These are phyloP conservation scores for Eupithecia pulchellata DNA, from an alignment of 2,888 invertebrate species.

Conservation along the genomic window DNA sequence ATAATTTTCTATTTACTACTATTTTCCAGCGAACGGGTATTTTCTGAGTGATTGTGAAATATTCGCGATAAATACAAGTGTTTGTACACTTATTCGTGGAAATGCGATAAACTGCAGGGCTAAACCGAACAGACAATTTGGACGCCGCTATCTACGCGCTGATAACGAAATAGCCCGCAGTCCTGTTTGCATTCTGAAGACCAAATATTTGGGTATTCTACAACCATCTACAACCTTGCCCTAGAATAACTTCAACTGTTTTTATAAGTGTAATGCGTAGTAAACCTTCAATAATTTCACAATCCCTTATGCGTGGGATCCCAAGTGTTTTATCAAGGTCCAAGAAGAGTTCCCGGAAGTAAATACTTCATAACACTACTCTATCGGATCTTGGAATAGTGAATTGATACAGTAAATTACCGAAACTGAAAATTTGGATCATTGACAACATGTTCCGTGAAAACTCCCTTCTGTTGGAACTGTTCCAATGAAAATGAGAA, in stretches of 20 bases:
- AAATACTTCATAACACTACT: neutral
- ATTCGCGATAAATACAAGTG: constrained; percentile 77
- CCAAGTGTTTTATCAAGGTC: neutral
- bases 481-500: constrained; percentile 38
- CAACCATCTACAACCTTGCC: neutral
- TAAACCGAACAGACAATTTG: constrained; percentile 67
- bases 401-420: constrained; percentile 16
- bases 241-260: neutral
- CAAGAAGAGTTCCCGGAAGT: neutral
- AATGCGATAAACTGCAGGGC: constrained; percentile 67
- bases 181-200: constrained; percentile 48
- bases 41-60: constrained; percentile 69
- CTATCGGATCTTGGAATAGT: neutral
- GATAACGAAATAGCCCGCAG: constrained; percentile 62
- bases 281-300: neutral
- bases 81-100: constrained; percentile 78
- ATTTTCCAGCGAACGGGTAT: constrained; percentile 35
- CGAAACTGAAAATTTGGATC: constrained; percentile 33
- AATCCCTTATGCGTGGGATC: neutral
- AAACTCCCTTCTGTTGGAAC: constrained; percentile 34
- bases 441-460: constrained; percentile 40
- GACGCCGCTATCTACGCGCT: constrained; percentile 70
- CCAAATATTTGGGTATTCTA: constrained; percentile 12
- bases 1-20: no score
- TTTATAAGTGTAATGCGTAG: neutral